Evolutionary conservation across 2,888 invertebrate species (phyloP), one percentile per base, ranked within the genome.

Genomic region (Caprella mutica): DNA sequence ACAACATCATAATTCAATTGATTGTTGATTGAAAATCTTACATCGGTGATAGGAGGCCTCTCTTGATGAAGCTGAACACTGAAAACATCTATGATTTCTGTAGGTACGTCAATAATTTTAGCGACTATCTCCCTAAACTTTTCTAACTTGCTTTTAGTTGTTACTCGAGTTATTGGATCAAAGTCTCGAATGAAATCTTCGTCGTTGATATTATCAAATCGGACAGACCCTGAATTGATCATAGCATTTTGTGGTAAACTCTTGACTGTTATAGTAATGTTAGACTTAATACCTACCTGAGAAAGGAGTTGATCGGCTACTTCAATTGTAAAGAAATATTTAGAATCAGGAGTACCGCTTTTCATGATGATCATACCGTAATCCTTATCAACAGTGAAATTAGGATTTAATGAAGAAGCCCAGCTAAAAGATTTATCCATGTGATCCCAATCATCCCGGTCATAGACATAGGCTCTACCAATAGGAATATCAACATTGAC

Each of bases 361-460:
- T 83, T 83, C 93, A 97, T 96, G 63, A 86, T 88, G 67, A 98
- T 86, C 86, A 91, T 89, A 19, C 96, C 96, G 0, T 88, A 86
- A 70, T 90, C 87, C 72, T 87, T 85, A 71, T 93, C 86, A 27
- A 96, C 76, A 62, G 85, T 86, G 72, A 93, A 93, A 67, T 84
- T 81, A 1, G 86, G 84, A 77, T 91, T 89, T 54, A 66, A 26
- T 12, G 52, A 26, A 17, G 53, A 59, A 70, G 90, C 90, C 90
- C 92, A 93, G 71, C 88, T 90, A 77, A 94, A 98, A 69, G 88
- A 90, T 74, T 98, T 98, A 72, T 97, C 96, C 0, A 88, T 89
- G 65, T 94, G 76, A 76, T 98, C 98, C 97, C 97, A 98, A 72
- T 98, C 98, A 73, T 98, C 98, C 65, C 89, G 77, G 75, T 98